phyloP scores from a whole-genome alignment of 2,113 vertebrate genomes.

The Echinops telfairi region DNA sequence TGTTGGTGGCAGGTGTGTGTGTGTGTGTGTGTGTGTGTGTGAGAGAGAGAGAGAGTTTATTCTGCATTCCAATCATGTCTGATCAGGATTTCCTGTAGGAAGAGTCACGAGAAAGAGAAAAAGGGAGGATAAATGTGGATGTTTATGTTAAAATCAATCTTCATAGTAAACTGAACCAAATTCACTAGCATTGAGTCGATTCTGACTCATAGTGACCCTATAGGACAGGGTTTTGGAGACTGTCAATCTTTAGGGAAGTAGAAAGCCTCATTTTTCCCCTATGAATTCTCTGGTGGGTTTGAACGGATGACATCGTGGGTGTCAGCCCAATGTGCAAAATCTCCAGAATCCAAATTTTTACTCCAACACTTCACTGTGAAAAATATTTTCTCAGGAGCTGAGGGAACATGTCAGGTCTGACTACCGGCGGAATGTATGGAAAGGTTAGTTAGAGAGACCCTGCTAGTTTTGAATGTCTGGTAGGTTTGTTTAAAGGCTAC shows the following conservation, averaged over 20 bases:
- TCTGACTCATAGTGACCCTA: too few species aligned
- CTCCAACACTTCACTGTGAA: slow-evolving; percentile 8
- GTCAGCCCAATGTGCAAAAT: background rate
- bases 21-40: background rate
- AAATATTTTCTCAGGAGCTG: slow-evolving; percentile 52
- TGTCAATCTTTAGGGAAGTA: too few species aligned
- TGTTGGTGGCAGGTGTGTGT: background rate
- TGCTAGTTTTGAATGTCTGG: slow-evolving; percentile 33
- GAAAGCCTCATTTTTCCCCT: too few species aligned
- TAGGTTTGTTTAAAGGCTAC: slow-evolving; percentile 27
- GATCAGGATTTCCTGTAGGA: slow-evolving; percentile 40
- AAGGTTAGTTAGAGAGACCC: background rate
- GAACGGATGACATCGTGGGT: too few species aligned
- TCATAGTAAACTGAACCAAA: background rate
- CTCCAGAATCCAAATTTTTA: slow-evolving; percentile 39
- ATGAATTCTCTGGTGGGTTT: too few species aligned
- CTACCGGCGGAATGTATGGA: background rate
- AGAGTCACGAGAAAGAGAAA: background rate
- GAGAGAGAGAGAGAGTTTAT: too few species aligned
- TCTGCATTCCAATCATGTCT: slow-evolving; percentile 18
- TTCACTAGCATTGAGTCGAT: too few species aligned
- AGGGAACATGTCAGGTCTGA: background rate
- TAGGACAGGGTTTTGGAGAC: too few species aligned
- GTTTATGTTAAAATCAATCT: slow-evolving; percentile 62
- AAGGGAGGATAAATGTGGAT: slow-evolving; percentile 32